Base-by-base conservation (phyloP, 2,113 vertebrate species). In the Mustela nigripes region DNA sequence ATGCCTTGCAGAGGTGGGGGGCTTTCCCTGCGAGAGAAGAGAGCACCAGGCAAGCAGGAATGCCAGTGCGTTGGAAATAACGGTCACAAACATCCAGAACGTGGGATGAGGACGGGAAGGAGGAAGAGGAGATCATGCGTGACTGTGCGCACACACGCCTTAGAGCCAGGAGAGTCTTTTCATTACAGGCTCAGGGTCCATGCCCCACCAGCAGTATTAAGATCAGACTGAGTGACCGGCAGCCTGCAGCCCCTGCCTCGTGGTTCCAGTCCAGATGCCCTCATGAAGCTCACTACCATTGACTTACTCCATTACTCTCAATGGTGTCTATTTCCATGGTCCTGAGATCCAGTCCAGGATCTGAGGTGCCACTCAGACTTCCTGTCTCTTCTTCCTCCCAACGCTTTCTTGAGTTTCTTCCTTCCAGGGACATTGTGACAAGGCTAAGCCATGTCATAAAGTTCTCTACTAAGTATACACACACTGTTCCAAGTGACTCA, bases 131-230 rank as follows among this genome's bases (percentile, higher is more conserved):
- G 26, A 62, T n/a, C 12, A 65, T 0, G 33, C 4, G 31, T 1
- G 10, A 48, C 16, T 11, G 26, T 4, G 28, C 1, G 16, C 69
- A 33, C 14, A 39, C 31, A 10, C 3, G 2, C 9, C 63, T 56
- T 19, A 65, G 65, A 50, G 42, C 22, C 10, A 36, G 21, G 2
- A 31, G 42, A 21, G 19, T 31, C 83, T 67, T 78, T 28, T 50
- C 79, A 45, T 15, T 2, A 28, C 0, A 62, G 15, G 15, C 7
- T 69, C 56, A 11, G 48, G 2, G 0, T 19, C 10, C 11, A 15
- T 4, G 39, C 18, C 11, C 58, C 82, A 39, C 2, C 12, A 4
- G 16, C 16, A 39, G 11, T 3, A 24, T 3, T 11, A 10, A n/a
- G 28, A 28, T 21, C 31, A 22, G 56, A 19, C 1, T 11, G 58